Conservation (phyloP, 2,113 vertebrate genomes). For the Triplophysa dalaica region DNA sequence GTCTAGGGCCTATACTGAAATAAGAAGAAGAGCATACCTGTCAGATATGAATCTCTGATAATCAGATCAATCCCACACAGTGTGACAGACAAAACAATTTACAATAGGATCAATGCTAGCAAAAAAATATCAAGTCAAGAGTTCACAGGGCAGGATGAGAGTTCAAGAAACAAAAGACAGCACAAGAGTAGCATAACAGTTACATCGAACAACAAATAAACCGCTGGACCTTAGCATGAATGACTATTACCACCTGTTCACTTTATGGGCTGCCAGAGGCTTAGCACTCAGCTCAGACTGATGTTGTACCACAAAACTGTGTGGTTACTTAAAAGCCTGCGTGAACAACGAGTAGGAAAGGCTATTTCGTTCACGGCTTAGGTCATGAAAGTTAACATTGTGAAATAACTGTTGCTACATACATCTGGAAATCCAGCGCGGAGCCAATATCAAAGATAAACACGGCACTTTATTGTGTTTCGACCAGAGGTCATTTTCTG, state of each 20-base stretch:
- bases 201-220: no score
- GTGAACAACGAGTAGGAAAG: constrained; percentile 6
- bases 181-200: background rate
- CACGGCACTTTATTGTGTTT: constrained; percentile 6
- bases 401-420: constrained; percentile 7
- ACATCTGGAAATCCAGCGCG: background rate
- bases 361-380: background rate
- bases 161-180: background rate
- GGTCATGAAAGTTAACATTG: constrained; percentile 11
- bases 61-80: no score
- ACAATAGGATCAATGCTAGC: background rate
- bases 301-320: no score
- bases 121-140: no score
- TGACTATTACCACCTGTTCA: background rate
- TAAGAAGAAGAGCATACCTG: no score
- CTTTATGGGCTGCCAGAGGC: background rate
- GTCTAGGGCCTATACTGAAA: no score
- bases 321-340: background rate
- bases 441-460: constrained; percentile 18
- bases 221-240: background rate
- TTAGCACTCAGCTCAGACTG: background rate
- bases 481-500: constrained; percentile 28
- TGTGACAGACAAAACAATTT: background rate
- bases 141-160: no score
- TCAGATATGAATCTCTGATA: no score